These are phyloP conservation scores for Pelecanoides urinatrix DNA, from an alignment of 2,113 vertebrate genomes.

Conservation along the genomic window DNA sequence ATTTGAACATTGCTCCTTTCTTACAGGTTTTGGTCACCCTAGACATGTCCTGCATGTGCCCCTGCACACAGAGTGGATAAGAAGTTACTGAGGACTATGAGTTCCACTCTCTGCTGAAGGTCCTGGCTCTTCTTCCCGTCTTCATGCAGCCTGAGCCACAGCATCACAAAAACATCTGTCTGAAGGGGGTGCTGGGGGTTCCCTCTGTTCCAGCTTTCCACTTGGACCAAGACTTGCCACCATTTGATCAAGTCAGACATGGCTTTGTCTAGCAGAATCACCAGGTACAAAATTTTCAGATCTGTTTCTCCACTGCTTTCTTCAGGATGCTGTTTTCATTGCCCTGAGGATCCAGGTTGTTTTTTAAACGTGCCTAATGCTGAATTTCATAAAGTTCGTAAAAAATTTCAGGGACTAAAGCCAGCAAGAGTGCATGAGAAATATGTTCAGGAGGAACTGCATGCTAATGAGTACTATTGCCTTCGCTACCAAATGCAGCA, in stretches of 20 bases:
- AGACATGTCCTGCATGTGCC: background rate
- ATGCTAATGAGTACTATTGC: background rate
- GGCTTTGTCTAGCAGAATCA: background rate
- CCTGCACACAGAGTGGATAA: background rate
- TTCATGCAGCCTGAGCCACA: background rate
- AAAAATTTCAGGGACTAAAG: background rate
- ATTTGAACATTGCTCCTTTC: background rate
- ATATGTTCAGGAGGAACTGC: background rate
- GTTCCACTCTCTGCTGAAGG: background rate
- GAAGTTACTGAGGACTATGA: background rate
- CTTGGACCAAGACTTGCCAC: background rate
- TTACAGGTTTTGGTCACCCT: background rate
- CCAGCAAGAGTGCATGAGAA: background rate
- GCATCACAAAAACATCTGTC: background rate
- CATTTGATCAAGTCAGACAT: background rate
- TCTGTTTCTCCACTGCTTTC: background rate
- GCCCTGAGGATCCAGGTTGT: background rate
- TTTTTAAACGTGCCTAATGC: background rate
- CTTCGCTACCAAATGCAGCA: background rate
- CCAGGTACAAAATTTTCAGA: background rate
- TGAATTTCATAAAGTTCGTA: background rate
- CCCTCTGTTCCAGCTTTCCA: background rate
- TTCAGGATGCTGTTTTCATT: background rate
- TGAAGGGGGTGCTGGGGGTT: background rate
- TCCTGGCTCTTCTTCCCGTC: background rate